Percentiles rank a stretch among this genome's conserved stretches.
Conservation (phyloP, 2,113 vertebrate genomes). For the Buteo buteo region DNA sequence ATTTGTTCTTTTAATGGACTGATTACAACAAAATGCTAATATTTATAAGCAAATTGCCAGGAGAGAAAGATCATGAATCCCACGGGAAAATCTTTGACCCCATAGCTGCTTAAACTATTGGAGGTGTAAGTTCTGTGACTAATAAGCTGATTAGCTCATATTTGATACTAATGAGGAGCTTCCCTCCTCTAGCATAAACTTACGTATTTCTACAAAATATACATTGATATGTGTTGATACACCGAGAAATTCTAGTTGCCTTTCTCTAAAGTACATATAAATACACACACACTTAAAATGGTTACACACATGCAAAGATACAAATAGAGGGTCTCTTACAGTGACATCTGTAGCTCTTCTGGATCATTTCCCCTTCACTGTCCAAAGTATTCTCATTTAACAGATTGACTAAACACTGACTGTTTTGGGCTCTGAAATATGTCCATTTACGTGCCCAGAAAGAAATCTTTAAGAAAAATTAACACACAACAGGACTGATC, state of each 20-base stretch:
- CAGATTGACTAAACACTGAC: neutral
- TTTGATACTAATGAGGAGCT: neutral
- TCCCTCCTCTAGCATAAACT: neutral
- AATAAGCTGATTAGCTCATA: neutral
- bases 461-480: neutral
- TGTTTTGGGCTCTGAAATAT: neutral
- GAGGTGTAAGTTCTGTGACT: neutral
- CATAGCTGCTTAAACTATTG: neutral
- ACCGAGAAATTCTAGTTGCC: neutral
- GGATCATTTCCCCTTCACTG: neutral
- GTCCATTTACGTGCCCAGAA: neutral
- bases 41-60: neutral
- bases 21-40: neutral
- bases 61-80: neutral
- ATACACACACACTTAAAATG: neutral
- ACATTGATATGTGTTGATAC: neutral
- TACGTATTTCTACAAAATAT: neutral
- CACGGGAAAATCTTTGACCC: neutral
- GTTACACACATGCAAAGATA: neutral
- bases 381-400: neutral
- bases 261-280: neutral
- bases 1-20: neutral
- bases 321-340: neutral
- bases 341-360: neutral
- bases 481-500: neutral